These are phyloP conservation scores for Lasioglossum calceatum DNA, from an alignment of 2,888 invertebrate genomes.

Conservation along the genomic window DNA sequence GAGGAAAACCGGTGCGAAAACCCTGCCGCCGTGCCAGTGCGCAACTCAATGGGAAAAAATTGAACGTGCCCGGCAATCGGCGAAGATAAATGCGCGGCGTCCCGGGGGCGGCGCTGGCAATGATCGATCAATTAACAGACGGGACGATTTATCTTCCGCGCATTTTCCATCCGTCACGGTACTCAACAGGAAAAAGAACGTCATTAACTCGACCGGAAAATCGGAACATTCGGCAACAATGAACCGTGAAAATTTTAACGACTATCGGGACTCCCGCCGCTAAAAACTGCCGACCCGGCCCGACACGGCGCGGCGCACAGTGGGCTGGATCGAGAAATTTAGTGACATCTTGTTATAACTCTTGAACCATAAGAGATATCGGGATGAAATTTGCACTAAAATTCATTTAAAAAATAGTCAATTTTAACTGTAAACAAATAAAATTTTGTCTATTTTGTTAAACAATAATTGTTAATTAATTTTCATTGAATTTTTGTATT, in stretches of 20 bases:
- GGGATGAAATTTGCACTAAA: no score
- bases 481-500: no score
- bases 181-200: neutral
- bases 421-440: no score
- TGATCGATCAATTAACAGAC: slow-evolving; percentile 29
- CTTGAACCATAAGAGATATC: no score
- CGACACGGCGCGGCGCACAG: no score
- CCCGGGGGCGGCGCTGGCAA: neutral
- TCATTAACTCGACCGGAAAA: slow-evolving; percentile 21
- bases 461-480: no score
- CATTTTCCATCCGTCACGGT: neutral
- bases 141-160: slow-evolving; percentile 2
- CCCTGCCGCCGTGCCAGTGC: neutral
- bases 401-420: no score
- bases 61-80: slow-evolving; percentile 4
- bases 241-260: slow-evolving; percentile 22
- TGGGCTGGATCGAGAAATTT: no score
- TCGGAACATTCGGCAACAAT: slow-evolving; percentile 9
- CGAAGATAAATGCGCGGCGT: slow-evolving; percentile 2
- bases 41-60: neutral
- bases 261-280: neutral
- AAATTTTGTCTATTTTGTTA: no score
- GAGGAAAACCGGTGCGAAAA: neutral
- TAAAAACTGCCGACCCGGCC: neutral
- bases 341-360: no score